Conservation (phyloP, 1,140 invertebrate genomes). For the Asobara japonica region DNA sequence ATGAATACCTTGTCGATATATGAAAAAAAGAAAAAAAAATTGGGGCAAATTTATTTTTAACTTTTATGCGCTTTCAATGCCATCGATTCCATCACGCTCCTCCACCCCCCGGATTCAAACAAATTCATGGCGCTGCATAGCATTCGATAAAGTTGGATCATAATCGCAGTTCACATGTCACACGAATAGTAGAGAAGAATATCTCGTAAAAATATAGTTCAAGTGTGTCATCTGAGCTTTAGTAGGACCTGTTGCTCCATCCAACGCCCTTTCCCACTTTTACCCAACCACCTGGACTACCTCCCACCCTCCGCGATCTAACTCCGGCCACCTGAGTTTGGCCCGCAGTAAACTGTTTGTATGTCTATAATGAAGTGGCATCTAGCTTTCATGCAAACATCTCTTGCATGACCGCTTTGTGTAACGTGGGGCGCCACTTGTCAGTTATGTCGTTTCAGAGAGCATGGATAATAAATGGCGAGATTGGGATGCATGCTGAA, state of each 20-base stretch:
- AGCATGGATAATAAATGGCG: no score
- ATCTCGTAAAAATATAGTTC: slow-evolving; percentile 29
- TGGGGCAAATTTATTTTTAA: no score
- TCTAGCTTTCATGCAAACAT: slow-evolving; percentile 41
- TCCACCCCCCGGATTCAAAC: no score
- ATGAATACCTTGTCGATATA: not conserved
- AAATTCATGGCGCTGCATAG: not conserved
- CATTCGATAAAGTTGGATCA: not conserved
- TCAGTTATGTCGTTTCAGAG: no score
- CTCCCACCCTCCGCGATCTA: slow-evolving; percentile 21
- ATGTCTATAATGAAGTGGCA: slow-evolving; percentile 33
- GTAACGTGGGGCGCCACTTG: slow-evolving; percentile 53
- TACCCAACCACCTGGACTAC: not conserved
- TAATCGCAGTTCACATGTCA: not conserved
- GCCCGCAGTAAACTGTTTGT: slow-evolving; percentile 22
- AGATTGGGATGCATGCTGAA: no score
- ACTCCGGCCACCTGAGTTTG: slow-evolving; percentile 23
- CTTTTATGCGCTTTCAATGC: no score
- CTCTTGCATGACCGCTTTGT: slow-evolving; percentile 40
- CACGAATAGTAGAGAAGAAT: not conserved
- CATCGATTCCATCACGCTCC: no score
- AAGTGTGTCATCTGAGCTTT: slow-evolving; percentile 52
- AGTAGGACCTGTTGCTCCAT: slow-evolving; percentile 55
- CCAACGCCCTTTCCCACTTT: slow-evolving; percentile 25
- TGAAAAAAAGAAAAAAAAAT: not conserved